These are phyloP conservation scores for Erebia ligea DNA, from an alignment of 2,888 invertebrate species.

Conservation along the genomic window DNA sequence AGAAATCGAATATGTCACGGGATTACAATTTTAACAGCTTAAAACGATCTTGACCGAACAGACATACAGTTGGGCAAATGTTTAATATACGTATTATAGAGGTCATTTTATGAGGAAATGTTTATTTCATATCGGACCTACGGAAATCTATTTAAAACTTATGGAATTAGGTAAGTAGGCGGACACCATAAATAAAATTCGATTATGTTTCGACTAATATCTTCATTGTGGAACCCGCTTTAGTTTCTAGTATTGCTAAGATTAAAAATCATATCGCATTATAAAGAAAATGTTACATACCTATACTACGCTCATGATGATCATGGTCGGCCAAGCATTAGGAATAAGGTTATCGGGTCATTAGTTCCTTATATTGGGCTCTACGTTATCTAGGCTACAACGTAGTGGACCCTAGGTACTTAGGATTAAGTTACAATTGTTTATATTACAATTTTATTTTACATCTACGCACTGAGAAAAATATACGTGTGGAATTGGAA, in stretches of 20 bases:
- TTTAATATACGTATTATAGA: too few species aligned
- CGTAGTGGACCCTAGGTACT: slow-evolving; percentile 65
- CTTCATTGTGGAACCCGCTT: slow-evolving; percentile 7
- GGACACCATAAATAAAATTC: background rate
- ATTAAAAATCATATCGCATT: slow-evolving; percentile 18
- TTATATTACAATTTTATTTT: slow-evolving; percentile 8
- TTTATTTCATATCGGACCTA: too few species aligned
- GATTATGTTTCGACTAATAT: background rate
- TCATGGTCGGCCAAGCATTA: slow-evolving; percentile 34
- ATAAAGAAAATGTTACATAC: slow-evolving; percentile 24
- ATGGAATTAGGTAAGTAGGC: background rate
- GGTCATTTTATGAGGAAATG: too few species aligned
- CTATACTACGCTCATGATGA: slow-evolving; percentile 23
- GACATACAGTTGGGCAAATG: too few species aligned
- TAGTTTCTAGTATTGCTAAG: slow-evolving; percentile 4
- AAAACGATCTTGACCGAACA: too few species aligned
- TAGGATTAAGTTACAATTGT: slow-evolving; percentile 45
- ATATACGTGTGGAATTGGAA: slow-evolving; percentile 15
- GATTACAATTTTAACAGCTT: too few species aligned
- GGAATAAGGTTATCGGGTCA: slow-evolving; percentile 24
- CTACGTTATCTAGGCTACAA: slow-evolving; percentile 56
- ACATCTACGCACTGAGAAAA: background rate
- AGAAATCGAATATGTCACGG: too few species aligned
- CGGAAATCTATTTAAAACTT: too few species aligned
- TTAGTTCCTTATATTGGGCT: slow-evolving; percentile 33